Evolutionary conservation across 1,140 invertebrate species (phyloP), one percentile per base, ranked within the genome.

Genomic region (Dendrolimus punctatus): DNA sequence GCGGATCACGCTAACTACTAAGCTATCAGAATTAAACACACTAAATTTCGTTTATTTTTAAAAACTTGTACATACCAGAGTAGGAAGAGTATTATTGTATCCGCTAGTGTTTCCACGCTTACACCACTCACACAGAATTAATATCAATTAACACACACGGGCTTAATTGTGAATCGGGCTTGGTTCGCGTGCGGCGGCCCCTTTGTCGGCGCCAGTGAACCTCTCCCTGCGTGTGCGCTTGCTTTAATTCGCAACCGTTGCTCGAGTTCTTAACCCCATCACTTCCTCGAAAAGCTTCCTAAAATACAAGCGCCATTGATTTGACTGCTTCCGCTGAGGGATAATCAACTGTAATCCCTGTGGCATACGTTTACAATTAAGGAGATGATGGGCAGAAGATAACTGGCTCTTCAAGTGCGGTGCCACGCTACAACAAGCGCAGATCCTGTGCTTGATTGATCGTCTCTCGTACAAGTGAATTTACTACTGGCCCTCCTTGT

Each of bases 71-170:
- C 36, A 47, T 10, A 43, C 6, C 41, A 5, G 6, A 7, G 39
- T 48, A 9, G 37, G 37, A 5, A 23, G 43, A 8, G n/a, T n/a
- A n/a, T n/a, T n/a, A n/a, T 39, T 37, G 5, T 7, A 52, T 54
- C 55, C 69, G 67, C 70, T 51, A 53, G 46, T 53, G 51, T 50
- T 60, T 55, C 10, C 39, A 50, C 39, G 51, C 74, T 81, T 79
- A 55, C 57, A 65, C 77, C 79, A 78, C 62, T 71, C 71, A 66
- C 60, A 66, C 63, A 64, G 68, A 78, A 82, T 85, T 85, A 83
- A 80, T 82, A 80, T 76, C 80, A 85, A 85, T 85, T 85, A 85
- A 77, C 79, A 81, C 82, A 83, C 77, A 72, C 82, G 71, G 74
- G 67, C 75, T 82, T 85, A 83, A 83, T 83, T 83, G 77, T 80